These are phyloP conservation scores for Patella ulyssiponensis DNA, from an alignment of 2,888 invertebrate genomes.

Conservation along the genomic window DNA sequence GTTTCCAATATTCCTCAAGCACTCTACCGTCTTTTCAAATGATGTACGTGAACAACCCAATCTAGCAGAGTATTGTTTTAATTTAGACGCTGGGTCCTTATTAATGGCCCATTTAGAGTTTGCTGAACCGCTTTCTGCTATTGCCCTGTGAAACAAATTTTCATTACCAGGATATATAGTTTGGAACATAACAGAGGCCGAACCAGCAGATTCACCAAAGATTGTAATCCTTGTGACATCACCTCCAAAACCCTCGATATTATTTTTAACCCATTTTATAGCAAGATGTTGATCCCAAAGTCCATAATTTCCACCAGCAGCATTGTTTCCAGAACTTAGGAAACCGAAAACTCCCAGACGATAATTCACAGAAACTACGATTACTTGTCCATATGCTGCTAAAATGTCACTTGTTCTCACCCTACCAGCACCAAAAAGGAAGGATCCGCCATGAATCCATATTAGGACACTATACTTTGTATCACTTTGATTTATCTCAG, in stretches of 20 bases:
- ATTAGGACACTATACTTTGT: constrained; percentile 39
- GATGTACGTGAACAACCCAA: not conserved
- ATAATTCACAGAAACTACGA: constrained; percentile 54
- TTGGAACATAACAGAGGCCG: constrained; percentile 43
- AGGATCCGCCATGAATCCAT: constrained; percentile 50
- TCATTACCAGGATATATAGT: constrained; percentile 43
- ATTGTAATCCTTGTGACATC: constrained; percentile 47
- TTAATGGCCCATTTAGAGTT: constrained; percentile 1
- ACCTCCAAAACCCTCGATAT: constrained; percentile 48
- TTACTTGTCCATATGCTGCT: constrained; percentile 39
- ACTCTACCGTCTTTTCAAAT: not conserved
- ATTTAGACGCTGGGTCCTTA: not conserved
- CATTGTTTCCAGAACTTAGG: constrained; percentile 44
- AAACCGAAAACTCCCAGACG: constrained; percentile 54
- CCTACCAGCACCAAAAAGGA: constrained; percentile 38
- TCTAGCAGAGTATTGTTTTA: not conserved
- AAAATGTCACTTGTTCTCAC: constrained; percentile 17
- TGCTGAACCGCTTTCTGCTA: constrained; percentile 52
- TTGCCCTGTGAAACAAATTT: constrained; percentile 49
- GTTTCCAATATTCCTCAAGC: not conserved
- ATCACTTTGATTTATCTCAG: constrained; percentile 25
- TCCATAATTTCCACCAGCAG: constrained; percentile 54
- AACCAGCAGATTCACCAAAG: constrained; percentile 58
- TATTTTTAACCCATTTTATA: constrained; percentile 52
- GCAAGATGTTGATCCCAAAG: constrained; percentile 56